Base-by-base conservation (phyloP, 1,140 invertebrate species). In the Polypedilum vanderplanki region DNA sequence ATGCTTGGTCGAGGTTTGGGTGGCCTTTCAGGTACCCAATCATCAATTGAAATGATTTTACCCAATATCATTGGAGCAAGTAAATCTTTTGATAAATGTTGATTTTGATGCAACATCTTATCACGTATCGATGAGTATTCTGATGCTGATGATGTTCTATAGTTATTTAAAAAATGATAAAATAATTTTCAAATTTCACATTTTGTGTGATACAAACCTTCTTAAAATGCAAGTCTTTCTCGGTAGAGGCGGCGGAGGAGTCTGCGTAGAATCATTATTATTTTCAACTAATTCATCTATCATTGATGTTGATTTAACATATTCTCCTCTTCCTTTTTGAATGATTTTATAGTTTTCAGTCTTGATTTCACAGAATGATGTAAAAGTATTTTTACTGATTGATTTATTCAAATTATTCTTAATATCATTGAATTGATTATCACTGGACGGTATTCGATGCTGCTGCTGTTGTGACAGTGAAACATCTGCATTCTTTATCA, bases 21-120 rank as follows among this genome's bases (percentile, higher is more conserved):
- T 46, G 86, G 86, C 46, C 85, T 82, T 77, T 93, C 91, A 0
- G 91, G 91, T 0, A 90, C 88, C 87, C 88, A 90, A 77, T 90
- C 88, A 76, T 90, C 89, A 15, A 90, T 83, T 0, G 87, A 88
- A 77, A 90, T 89, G 0, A 87, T 84, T 0, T 87, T 86, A 1
- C 89, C 89, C 5, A 90, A 81, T 17, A 90, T 89, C 5, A 90
- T 84, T 0, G 88, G 88, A 0, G 88, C 88, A 3, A 88, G 75
- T 7, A 88, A 77, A 77, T 87, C 87, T 5, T 86, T 85, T 0
- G 88, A 87, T 0, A 89, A 78, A 74, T 74, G 20, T 40, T 76
- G 75, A 64, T 41, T 73, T 73, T 74, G 75, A 12, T 78, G 8
- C 41, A 74, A 10, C 18, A 20, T 73, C 64, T 82, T 82, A 33